A percentile compares a stretch with the other conserved stretches of the same genome.
phyloP scores from a whole-genome alignment of 2,888 invertebrate genomes.

The Rotaria macrura region DNA sequence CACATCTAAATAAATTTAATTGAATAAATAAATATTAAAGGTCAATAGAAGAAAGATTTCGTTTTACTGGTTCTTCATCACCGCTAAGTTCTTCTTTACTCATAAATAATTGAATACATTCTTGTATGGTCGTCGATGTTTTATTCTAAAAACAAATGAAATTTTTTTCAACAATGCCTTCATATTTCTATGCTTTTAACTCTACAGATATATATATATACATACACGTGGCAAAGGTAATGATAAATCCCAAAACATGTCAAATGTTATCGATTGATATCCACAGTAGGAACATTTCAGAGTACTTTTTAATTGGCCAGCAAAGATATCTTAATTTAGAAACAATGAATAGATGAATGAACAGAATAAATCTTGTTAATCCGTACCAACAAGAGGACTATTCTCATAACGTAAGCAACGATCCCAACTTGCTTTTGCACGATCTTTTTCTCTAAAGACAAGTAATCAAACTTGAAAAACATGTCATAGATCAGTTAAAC shows the following conservation, averaged over 20 bases:
- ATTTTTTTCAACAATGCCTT: no score
- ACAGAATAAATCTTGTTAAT: not conserved
- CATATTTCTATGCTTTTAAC: no score
- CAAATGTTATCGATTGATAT: slow-evolving; percentile 79
- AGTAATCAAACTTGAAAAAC: no score
- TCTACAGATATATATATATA: slow-evolving; percentile 38
- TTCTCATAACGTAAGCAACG: slow-evolving; percentile 74
- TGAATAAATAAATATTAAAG: not conserved
- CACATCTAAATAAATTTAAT: slow-evolving; percentile 62
- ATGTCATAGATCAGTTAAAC: no score
- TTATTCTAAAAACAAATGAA: slow-evolving; percentile 9
- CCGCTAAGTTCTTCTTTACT: slow-evolving; percentile 82
- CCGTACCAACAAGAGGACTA: slow-evolving; percentile 63
- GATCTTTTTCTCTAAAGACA: slow-evolving; percentile 61
- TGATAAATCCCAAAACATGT: slow-evolving; percentile 88
- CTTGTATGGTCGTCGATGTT: slow-evolving; percentile 62
- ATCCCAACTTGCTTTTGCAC: slow-evolving; percentile 76
- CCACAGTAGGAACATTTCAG: slow-evolving; percentile 75
- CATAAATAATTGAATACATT: slow-evolving; percentile 79
- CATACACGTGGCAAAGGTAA: slow-evolving; percentile 63
- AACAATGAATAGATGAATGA: not conserved
- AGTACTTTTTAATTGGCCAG: slow-evolving; percentile 81
- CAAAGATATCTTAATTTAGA: slow-evolving; percentile 57
- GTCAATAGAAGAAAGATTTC: not conserved
- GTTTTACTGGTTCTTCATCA: slow-evolving; percentile 75